Base-by-base conservation (phyloP, 2,888 invertebrate genomes). In the Microplitis manilae region DNA sequence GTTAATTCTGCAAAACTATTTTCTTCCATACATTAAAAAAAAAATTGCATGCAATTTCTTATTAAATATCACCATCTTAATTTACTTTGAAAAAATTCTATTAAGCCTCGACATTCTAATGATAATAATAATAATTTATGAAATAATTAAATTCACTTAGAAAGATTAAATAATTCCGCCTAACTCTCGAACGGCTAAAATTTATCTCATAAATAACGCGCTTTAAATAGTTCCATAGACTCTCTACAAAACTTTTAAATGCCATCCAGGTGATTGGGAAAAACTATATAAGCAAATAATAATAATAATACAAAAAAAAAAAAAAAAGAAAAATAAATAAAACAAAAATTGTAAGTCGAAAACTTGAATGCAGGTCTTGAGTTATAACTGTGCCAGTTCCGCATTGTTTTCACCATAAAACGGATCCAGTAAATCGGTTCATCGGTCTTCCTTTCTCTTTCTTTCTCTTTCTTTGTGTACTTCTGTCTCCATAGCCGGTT, bases 351-450 rank as follows among this genome's bases (percentile, higher is more conserved):
- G 8, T 6, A 41, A 50, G 64, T 73, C 17, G 73, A 73, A 73
- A 73, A 73, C 67, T 67, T 39, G 61, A 61, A 71, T 71, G 71
- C 71, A 62, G 71, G 71, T 71, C 61, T 73, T 30, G 67, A 59
- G 65, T 65, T 65, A 41, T 17, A 73, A 65, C 67, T 69, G 73
- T 73, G 76, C 73, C 72, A 79, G 75, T 77, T 78, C 72, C 76
- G 69, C 76, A 76, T 78, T 79, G 78, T 79, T 79, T 79, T 79
- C 68, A 69, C 78, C 74, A 74, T 72, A 77, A 69, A 79, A 77
- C 77, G 79, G 62, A 81, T 77, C 78, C 72, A 71, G 76, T 65
- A 73, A 78, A 81, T 79, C 77, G 79, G 76, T 79, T 76, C 61
- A 50, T 50, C 50, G 50, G 1, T 68, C 73, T 65, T 30, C 50